A percentile compares a stretch with the other conserved stretches of the same genome.
phyloP scores from a whole-genome alignment of 2,888 invertebrate species.

The Dynastes grantii region DNA sequence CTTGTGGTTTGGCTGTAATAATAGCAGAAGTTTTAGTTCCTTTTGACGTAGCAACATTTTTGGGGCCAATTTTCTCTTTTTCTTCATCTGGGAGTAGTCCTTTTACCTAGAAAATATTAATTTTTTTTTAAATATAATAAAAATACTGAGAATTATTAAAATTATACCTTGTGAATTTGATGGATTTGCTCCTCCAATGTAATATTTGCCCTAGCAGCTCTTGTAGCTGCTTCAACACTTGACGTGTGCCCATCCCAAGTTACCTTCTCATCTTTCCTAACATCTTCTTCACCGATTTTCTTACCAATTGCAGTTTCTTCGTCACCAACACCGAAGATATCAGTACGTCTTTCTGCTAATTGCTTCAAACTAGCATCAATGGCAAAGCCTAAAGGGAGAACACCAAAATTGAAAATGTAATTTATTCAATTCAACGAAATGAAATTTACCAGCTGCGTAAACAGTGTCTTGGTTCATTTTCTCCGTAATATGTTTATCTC shows the following conservation, averaged over 20 bases:
- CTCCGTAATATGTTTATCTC: slow-evolving; percentile 94
- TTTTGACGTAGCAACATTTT: slow-evolving; percentile 76
- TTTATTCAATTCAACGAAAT: too few species aligned
- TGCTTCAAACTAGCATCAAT: slow-evolving; percentile 96
- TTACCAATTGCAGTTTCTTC: slow-evolving; percentile 99
- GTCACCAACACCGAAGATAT: slow-evolving; percentile 99
- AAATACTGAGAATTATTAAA: neutral
- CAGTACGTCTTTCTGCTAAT: slow-evolving; percentile 98
- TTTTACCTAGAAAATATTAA: slow-evolving; percentile 74
- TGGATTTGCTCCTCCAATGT: slow-evolving; percentile 97
- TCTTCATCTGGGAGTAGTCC: slow-evolving; percentile 95
- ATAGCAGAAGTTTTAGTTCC: slow-evolving; percentile 65
- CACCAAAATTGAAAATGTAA: too few species aligned
- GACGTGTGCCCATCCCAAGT: slow-evolving; percentile 99
- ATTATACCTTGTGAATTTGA: slow-evolving; percentile 89
- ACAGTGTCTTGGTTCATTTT: slow-evolving; percentile 93
- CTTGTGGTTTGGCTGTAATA: slow-evolving; percentile 69
- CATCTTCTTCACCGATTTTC: slow-evolving; percentile 93
- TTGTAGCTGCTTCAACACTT: slow-evolving; percentile 95
- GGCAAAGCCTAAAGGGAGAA: slow-evolving; percentile 77
- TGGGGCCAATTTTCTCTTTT: slow-evolving; percentile 97
- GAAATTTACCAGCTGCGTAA: slow-evolving; percentile 76
- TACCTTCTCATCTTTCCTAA: slow-evolving; percentile 89
- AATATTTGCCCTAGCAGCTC: slow-evolving; percentile 95
- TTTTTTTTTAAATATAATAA: too few species aligned